Conservation (phyloP, 1,140 invertebrate genomes). For the Drosophila azteca region DNA sequence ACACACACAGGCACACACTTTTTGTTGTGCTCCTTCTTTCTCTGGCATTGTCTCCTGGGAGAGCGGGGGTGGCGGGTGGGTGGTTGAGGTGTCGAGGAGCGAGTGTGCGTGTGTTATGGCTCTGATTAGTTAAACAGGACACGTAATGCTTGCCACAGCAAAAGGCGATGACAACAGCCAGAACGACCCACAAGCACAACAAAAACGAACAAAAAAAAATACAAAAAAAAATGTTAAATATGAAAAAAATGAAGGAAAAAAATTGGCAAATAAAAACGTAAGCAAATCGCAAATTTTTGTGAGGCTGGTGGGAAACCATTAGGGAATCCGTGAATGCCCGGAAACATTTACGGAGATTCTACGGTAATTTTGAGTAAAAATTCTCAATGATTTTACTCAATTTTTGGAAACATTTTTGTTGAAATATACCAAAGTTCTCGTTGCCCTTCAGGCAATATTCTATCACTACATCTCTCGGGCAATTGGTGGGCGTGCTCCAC, state of each 20-base stretch:
- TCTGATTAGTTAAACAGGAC: slow-evolving; percentile 73
- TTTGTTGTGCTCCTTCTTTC: slow-evolving; percentile 8
- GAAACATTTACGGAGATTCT: neutral
- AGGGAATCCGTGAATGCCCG: neutral
- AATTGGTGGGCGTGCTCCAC: slow-evolving; percentile 33
- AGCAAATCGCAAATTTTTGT: slow-evolving; percentile 44
- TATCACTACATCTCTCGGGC: slow-evolving; percentile 10
- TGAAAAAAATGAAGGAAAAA: slow-evolving; percentile 27
- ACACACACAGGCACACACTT: neutral
- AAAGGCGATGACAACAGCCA: slow-evolving; percentile 60
- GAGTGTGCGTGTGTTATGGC: neutral
- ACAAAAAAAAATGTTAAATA: slow-evolving; percentile 54
- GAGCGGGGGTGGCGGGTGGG: neutral
- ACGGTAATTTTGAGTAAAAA: neutral
- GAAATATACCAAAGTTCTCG: neutral
- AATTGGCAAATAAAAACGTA: slow-evolving; percentile 47
- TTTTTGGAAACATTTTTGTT: too few species aligned
- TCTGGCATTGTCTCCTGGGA: slow-evolving; percentile 21
- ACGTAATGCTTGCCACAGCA: slow-evolving; percentile 74
- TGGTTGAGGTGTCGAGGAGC: too few species aligned
- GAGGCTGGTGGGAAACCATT: slow-evolving; percentile 6
- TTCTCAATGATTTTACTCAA: too few species aligned
- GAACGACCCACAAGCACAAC: slow-evolving; percentile 36
- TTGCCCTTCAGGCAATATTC: neutral
- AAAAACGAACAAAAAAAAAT: slow-evolving; percentile 24